Evolutionary conservation across 2,113 vertebrate genomes (phyloP).

Genomic region (Vireo altiloquus): DNA sequence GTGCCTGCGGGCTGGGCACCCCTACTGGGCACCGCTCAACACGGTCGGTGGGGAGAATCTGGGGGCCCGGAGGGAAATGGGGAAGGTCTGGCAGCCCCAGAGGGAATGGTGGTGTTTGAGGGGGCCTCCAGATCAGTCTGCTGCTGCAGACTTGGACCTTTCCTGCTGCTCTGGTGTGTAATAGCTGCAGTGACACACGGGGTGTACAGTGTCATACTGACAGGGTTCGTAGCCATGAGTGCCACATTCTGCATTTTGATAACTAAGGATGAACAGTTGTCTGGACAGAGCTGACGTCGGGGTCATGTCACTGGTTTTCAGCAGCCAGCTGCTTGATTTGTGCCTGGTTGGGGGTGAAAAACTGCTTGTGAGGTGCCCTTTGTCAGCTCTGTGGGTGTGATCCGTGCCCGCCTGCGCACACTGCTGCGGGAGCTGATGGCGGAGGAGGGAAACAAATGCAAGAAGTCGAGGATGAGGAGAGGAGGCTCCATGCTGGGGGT

Average conservation of each 20-base stretch:
- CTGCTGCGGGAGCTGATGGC: background rate
- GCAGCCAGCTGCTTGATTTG: background rate
- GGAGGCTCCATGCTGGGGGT: background rate
- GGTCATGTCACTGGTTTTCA: background rate
- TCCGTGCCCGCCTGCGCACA: rapidly evolving
- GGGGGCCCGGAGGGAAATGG: background rate
- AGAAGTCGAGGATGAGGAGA: rapidly evolving
- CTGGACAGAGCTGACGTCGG: background rate
- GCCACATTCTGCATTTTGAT: rapidly evolving
- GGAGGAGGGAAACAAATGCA: background rate
- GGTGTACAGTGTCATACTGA: rapidly evolving
- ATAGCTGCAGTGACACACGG: rapidly evolving
- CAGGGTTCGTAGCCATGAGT: rapidly evolving
- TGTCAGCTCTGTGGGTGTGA: background rate
- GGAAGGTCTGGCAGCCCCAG: background rate
- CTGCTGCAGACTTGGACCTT: background rate
- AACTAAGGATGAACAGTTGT: rapidly evolving
- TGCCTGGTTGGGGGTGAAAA: background rate
- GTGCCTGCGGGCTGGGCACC: background rate
- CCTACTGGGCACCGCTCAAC: background rate
- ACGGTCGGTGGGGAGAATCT: rapidly evolving
- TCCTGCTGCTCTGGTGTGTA: background rate
- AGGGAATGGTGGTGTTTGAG: rapidly evolving
- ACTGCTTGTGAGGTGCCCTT: background rate
- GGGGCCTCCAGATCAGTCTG: background rate